phyloP scores from a whole-genome alignment of 2,113 vertebrate genomes.

The Paradisaea rubra region DNA sequence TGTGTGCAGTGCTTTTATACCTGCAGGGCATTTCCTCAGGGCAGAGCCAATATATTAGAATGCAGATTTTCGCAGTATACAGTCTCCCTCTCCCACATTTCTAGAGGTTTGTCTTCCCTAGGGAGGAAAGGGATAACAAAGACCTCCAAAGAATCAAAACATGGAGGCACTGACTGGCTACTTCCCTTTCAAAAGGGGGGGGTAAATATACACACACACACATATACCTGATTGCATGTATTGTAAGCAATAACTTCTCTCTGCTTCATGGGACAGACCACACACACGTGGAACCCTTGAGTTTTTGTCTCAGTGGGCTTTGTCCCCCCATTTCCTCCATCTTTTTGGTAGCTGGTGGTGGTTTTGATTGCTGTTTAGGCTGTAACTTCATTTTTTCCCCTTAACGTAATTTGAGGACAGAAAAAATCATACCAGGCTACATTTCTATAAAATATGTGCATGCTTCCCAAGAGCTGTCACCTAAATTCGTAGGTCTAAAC shows the following conservation, averaged over 20 bases:
- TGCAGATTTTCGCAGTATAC: not conserved
- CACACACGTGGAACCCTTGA: rapidly evolving
- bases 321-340: rapidly evolving
- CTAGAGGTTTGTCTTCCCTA: not conserved
- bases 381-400: not conserved
- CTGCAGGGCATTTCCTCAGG: conserved; percentile 43
- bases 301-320: not conserved
- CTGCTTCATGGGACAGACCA: not conserved
- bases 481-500: not conserved
- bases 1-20: not conserved
- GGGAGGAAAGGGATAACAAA: not conserved
- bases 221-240: not conserved
- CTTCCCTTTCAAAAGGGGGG: not conserved
- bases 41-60: not conserved
- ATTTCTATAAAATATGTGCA: not conserved
- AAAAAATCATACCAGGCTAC: not conserved
- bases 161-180: not conserved
- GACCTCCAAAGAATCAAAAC: not conserved
- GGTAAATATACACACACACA: rapidly evolving
- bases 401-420: not conserved
- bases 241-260: not conserved
- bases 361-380: not conserved
- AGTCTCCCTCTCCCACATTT: not conserved
- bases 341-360: not conserved
- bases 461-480: not conserved